phyloP scores from a whole-genome alignment of 2,888 invertebrate species.

The Hypercompe scribonia region DNA sequence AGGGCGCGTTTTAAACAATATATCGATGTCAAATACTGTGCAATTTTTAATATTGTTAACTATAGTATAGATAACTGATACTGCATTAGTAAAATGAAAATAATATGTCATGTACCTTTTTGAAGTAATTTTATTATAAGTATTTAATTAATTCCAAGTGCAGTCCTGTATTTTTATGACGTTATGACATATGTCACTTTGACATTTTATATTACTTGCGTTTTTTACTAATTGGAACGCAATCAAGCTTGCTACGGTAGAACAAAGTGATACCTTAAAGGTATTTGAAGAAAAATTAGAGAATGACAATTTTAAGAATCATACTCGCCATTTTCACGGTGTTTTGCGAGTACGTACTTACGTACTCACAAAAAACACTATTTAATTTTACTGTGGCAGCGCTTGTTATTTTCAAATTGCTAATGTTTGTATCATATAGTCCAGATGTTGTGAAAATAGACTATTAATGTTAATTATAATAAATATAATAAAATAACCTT shows the following conservation, averaged over 20 bases:
- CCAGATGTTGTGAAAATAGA: constrained; percentile 68
- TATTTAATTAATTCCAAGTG: neutral
- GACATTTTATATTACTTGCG: neutral
- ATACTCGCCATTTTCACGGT: neutral
- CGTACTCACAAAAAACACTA: neutral
- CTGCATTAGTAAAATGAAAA: constrained; percentile 42
- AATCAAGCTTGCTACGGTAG: neutral
- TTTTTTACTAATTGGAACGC: neutral
- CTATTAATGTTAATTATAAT: constrained; percentile 30
- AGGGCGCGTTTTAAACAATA: constrained; percentile 46
- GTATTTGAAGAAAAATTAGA: neutral
- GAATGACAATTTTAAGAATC: neutral
- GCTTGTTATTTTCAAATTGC: constrained; percentile 32
- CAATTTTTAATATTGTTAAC: constrained; percentile 64
- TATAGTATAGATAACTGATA: constrained; percentile 44
- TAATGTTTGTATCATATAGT: constrained; percentile 42
- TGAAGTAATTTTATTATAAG: neutral
- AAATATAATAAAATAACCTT: constrained; percentile 46
- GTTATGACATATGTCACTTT: neutral
- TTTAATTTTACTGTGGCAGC: neutral
- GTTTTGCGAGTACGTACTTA: neutral
- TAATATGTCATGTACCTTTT: constrained; percentile 7
- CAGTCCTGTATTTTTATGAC: neutral
- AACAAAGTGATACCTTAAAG: neutral
- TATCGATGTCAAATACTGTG: constrained; percentile 60